Evolutionary conservation across 2,888 invertebrate genomes (phyloP), one percentile per base, ranked within the genome.

Genomic region (Protonemura montana): DNA sequence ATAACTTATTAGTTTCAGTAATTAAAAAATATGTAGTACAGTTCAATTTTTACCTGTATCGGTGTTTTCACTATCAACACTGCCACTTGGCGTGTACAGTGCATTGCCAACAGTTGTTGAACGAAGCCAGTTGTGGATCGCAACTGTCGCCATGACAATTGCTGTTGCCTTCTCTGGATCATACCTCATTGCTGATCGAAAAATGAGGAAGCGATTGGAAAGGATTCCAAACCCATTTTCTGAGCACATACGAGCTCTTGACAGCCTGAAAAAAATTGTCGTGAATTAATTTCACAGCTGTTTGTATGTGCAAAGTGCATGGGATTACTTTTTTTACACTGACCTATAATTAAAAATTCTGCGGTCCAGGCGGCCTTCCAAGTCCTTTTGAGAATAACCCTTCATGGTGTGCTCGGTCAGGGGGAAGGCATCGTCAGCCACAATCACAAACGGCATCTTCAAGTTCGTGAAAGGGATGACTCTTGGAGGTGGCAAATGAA

Each of bases 341-440:
- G 81, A 85, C 85, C 87, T 86, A 59, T 87, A 86, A 77, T 86
- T 87, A 28, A 80, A 87, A 25, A 85, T 82, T 42, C 82, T 87
- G 35, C 82, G 16, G 5, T 85, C 87, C n/a, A 26, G 30, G 10
- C 78, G 30, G 59, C 82, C 81, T 25, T 25, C 3, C n/a, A 85
- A 41, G 7, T 29, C 30, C n/a, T 41, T 30, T 29, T 42, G 35
- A 25, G 86, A 41, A 41, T 85, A 86, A 5, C 84, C 84, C 29
- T 80, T 86, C 86, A 86, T 85, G 78, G 85, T 41, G 76, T 87
- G 35, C 26, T 28, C 81, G 0, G 85, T 85, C 3, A 81, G 29
- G 16, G 87, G 81, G 30, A 87, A 87, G 10, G 82, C 85, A 25
- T 87, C 87, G 76, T 87, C 87, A 27, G 85, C 85, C 26, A 85